Conservation (phyloP, 2,888 invertebrate genomes). For the Limnephilus auricula region DNA sequence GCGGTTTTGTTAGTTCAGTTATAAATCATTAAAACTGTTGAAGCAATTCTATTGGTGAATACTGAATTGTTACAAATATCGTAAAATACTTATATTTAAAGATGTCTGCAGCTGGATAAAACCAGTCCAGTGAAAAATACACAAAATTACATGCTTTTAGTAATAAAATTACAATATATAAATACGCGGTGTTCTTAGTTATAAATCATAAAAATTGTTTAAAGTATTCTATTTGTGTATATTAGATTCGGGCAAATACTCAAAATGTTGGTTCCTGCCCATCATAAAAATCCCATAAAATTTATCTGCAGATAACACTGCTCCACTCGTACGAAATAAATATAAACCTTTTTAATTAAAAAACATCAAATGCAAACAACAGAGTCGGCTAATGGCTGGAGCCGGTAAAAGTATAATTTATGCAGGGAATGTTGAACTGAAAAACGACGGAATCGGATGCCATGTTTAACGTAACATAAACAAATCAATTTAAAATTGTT, state of each 20-base stretch:
- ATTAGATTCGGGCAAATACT: neutral
- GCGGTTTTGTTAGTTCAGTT: no score
- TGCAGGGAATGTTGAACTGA: conserved; percentile 13
- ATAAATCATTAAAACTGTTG: no score
- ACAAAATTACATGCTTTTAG: no score
- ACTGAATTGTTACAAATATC: no score
- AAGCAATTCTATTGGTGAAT: no score
- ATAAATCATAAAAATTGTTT: no score
- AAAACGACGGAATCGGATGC: conserved; percentile 30
- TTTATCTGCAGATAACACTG: conserved; percentile 27
- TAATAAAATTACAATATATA: no score
- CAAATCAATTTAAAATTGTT: conserved; percentile 59
- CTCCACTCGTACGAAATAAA: conserved; percentile 20
- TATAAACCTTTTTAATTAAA: conserved; percentile 45
- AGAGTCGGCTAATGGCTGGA: conserved; percentile 25
- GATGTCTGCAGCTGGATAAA: no score
- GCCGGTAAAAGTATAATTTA: neutral
- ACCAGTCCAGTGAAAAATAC: no score
- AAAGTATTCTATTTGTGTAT: no score
- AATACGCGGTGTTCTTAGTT: no score
- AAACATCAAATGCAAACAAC: conserved; percentile 44
- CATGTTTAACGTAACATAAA: conserved; percentile 61
- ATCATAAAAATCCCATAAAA: conserved; percentile 39
- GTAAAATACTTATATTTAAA: no score
- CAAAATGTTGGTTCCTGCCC: neutral